phyloP scores from a whole-genome alignment of 2,113 vertebrate species.

The Thymallus thymallus region DNA sequence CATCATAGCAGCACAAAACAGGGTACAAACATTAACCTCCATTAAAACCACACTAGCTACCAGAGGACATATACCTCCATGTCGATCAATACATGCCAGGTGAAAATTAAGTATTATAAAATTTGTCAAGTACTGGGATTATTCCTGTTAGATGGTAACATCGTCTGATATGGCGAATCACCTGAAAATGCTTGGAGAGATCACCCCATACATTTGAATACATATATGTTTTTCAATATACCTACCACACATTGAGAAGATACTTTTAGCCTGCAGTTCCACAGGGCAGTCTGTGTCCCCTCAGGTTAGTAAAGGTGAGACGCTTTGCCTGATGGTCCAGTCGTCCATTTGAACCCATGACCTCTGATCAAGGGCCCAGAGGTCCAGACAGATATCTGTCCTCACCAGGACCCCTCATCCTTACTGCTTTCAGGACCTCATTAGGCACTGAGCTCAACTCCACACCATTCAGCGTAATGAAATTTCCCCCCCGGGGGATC shows the following conservation, averaged over 20 bases:
- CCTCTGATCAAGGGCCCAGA: constrained; percentile 56
- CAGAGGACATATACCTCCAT: constrained; percentile 45
- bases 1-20: no score
- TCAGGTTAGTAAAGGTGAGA: constrained; percentile 36
- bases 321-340: constrained; percentile 41
- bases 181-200: neutral
- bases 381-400: constrained; percentile 43
- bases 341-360: constrained; percentile 59
- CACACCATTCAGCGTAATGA: no score
- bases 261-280: neutral
- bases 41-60: constrained; percentile 57
- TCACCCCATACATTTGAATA: neutral
- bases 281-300: constrained; percentile 15
- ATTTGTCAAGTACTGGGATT: neutral
- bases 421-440: constrained; percentile 23
- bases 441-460: no score
- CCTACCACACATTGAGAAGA: neutral
- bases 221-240: neutral
- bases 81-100: constrained; percentile 44
- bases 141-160: neutral
- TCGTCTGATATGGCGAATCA: neutral
- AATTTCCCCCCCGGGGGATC: no score
- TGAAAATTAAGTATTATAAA: neutral
- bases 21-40: no score
- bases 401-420: neutral